These are phyloP conservation scores for Rhingia rostrata DNA, from an alignment of 2,888 invertebrate genomes.

Conservation along the genomic window DNA sequence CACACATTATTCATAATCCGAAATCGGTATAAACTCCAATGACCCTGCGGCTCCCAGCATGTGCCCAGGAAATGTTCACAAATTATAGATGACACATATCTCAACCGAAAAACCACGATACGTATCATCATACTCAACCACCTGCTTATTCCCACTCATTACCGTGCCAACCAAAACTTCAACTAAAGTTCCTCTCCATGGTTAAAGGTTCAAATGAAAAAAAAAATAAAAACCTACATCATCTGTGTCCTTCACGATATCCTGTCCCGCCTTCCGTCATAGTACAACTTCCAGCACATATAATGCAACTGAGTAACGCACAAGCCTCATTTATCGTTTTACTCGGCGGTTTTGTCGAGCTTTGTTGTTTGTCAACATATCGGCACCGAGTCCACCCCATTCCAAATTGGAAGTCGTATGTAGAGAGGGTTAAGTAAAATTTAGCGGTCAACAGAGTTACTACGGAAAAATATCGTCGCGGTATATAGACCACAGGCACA, in stretches of 20 bases:
- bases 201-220: conserved; percentile 1
- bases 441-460: conserved; percentile 39
- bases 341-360: neutral
- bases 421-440: conserved; percentile 6
- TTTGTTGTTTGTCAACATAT: conserved; percentile 56
- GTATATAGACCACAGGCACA: conserved; percentile 44
- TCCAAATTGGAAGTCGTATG: neutral
- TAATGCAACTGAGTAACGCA: conserved; percentile 41
- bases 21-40: conserved; percentile 1
- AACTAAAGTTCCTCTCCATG: neutral
- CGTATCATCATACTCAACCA: neutral
- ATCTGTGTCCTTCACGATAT: neutral
- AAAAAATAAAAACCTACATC: neutral
- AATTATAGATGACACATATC: neutral
- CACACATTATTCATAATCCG: neutral
- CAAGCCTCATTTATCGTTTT: conserved; percentile 39
- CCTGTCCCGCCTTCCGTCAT: conserved; percentile 22
- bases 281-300: conserved; percentile 3
- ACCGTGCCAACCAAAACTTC: neutral
- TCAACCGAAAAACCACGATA: neutral
- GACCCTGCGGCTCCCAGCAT: neutral
- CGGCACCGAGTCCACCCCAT: conserved; percentile 13
- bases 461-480: neutral
- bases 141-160: conserved; percentile 44
- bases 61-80: neutral